phyloP scores from a whole-genome alignment of 2,113 vertebrate genomes.

The Cervus canadensis region DNA sequence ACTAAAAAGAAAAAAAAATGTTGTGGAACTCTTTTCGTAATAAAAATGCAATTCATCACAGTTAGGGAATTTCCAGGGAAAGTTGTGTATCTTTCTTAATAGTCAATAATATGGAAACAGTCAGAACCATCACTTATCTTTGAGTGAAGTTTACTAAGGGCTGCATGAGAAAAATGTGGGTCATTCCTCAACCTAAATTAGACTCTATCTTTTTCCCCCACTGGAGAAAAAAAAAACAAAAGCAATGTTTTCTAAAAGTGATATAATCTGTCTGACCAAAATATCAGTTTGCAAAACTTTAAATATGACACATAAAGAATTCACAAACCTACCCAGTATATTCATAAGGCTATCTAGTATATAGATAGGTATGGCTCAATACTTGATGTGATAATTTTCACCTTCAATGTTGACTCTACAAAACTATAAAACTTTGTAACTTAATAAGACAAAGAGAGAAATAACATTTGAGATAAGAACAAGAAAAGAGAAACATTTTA shows the following conservation, averaged over 20 bases:
- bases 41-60: not conserved
- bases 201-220: not conserved
- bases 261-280: not conserved
- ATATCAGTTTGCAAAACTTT: not conserved
- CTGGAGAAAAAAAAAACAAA: not conserved
- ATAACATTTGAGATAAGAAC: not conserved
- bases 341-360: not conserved
- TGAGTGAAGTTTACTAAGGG: not conserved
- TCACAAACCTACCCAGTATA: not conserved
- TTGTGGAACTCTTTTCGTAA: not conserved
- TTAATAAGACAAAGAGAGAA: not conserved
- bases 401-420: not conserved
- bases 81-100: not conserved
- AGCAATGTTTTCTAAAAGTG: not conserved
- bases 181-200: not conserved
- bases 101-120: not conserved
- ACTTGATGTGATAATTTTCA: not conserved
- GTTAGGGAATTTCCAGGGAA: not conserved
- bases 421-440: not conserved
- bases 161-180: not conserved
- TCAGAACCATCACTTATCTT: not conserved
- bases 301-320: not conserved
- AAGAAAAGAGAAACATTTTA: not conserved
- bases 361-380: not conserved
- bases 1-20: not conserved